Conservation (phyloP, 2,113 vertebrate genomes). For the Prolemur simus region DNA sequence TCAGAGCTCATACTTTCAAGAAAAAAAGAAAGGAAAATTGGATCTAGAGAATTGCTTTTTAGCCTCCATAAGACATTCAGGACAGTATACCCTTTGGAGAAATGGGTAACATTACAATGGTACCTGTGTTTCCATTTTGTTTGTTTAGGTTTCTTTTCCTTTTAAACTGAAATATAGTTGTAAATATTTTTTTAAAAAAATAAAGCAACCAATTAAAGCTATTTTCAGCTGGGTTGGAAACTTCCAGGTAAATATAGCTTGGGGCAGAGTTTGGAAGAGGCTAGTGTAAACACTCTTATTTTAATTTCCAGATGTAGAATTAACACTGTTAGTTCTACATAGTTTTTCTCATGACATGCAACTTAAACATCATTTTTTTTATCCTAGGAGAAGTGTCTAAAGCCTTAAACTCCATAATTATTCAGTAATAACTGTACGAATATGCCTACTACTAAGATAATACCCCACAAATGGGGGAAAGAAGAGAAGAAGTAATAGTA, state of each 20-base stretch:
- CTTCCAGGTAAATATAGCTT: neutral
- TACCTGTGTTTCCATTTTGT: neutral
- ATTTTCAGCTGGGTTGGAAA: slow-evolving; percentile 11
- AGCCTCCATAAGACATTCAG: neutral
- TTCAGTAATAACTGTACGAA: neutral
- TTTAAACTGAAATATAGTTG: neutral
- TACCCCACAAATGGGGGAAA: neutral
- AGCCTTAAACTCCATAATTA: slow-evolving; percentile 16
- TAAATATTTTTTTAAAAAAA: neutral
- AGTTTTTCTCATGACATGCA: neutral
- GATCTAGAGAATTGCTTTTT: neutral
- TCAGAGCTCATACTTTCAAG: neutral
- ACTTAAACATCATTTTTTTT: neutral
- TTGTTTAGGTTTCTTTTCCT: neutral
- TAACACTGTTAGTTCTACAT: neutral
- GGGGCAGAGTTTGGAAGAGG: neutral
- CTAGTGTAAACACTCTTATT: neutral
- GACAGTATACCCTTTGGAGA: neutral
- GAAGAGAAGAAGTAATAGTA: slow-evolving; percentile 3
- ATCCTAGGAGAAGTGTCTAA: neutral
- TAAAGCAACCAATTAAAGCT: neutral
- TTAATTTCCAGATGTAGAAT: neutral
- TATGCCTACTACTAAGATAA: neutral
- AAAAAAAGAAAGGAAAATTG: neutral
- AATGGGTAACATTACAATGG: neutral